Conservation (phyloP, 2,797 vertebrate species). For the Semaprochilodus insignis region DNA sequence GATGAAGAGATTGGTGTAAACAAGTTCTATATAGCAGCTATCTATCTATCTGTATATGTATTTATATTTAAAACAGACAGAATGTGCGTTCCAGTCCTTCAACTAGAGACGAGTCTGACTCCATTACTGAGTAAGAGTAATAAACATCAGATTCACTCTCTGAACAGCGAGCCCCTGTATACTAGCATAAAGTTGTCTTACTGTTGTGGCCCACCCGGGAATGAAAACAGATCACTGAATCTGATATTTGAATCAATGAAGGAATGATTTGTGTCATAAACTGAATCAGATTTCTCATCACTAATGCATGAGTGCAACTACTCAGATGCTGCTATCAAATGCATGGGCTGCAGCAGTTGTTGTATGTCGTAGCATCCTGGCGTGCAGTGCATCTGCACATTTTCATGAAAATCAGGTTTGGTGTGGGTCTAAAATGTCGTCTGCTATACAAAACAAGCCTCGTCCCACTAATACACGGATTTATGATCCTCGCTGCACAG, state of each 20-base stretch:
- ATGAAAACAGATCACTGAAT: background rate
- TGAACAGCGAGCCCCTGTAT: background rate
- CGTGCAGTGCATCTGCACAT: conserved; percentile 42
- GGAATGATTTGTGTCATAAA: background rate
- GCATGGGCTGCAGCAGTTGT: conserved; percentile 22
- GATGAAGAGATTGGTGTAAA: too few relatives aligned
- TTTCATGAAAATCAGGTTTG: background rate
- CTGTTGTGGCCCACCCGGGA: background rate
- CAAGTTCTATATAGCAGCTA: too few relatives aligned
- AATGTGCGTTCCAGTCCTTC: background rate
- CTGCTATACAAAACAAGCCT: background rate
- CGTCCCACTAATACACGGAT: background rate
- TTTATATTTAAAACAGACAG: background rate
- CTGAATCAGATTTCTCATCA: background rate
- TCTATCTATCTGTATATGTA: background rate
- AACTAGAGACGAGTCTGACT: background rate
- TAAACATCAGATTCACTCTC: background rate
- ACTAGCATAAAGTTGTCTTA: background rate
- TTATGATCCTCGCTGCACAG: background rate
- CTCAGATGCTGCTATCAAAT: background rate
- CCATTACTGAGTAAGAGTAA: background rate
- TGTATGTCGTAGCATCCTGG: conserved; percentile 22
- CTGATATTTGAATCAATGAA: background rate
- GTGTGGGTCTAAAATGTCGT: background rate
- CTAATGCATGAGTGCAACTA: background rate